Base-by-base conservation (phyloP, 2,888 invertebrate species). In the Mimumesa dahlbomi region DNA sequence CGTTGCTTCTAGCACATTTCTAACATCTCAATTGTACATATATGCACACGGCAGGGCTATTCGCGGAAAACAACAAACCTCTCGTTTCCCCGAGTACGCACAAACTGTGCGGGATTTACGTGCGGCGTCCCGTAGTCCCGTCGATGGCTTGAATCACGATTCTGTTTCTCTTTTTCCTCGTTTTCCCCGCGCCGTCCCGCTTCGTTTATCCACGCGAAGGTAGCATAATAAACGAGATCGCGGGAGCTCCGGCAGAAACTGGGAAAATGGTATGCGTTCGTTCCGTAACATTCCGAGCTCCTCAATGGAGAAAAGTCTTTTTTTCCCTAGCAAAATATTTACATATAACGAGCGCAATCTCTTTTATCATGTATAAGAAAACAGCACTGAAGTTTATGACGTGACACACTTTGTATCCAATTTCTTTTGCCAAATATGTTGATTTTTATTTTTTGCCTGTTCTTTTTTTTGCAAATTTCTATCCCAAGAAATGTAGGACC, bases 21-120 rank as follows among this genome's bases (percentile, higher is more conserved):
- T 34, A n/a, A 34, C 34, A 34, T 34, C n/a, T 34, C n/a, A 3
- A 34, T n/a, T n/a, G 34, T n/a, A 34, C n/a, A n/a, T 34, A n/a
- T n/a, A n/a, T 9, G 34, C 34, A 42, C 14, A 18, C 42, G 2
- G 5, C 42, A n/a, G 7, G 43, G 63, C 66, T 77, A 73, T 76
- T 76, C 48, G 63, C 25, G 54, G 48, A 70, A 49, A 57, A 67
- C 57, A 74, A 77, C 67, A 78, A 74, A 77, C 67, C 63, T 52
- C 58, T 59, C 53, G 25, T n/a, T 40, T 56, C 59, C 31, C 5
- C 9, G 38, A 19, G 21, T 31, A 16, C 56, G 40, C 2, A 31
- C 21, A 56, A 63, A 63, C 42, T 54, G 21, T 36, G 16, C 25
- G 38, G 36, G 29, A 61, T 61, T 54, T 40, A 62, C 25, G 36